Base-by-base conservation (phyloP, 1,140 invertebrate genomes). In the Drosophila arawakana region DNA sequence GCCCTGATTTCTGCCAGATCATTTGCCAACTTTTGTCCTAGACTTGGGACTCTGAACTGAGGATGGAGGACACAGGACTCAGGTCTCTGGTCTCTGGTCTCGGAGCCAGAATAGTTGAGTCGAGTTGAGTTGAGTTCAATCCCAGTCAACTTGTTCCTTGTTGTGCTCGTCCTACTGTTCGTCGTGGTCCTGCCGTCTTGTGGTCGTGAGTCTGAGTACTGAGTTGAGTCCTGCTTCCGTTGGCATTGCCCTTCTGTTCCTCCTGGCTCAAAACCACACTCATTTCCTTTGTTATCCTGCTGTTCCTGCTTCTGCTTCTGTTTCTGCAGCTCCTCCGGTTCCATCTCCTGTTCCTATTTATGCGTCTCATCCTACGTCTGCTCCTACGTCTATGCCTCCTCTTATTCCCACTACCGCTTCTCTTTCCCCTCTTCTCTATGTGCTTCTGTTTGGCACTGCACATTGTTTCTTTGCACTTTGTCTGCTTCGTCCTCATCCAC, bases 1-100 rank as follows among this genome's bases (percentile, higher is more conserved):
- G 68, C 69, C 73, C 83, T 83, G 83, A 86, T 86, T 86, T 86
- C 80, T 80, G 83, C 80, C 83, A 86, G 84, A 86, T 86, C 83
- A 88, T 86, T 83, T 86, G 83, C 80, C 83, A 88, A 86, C 83
- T 86, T 86, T 76, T 43, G 13, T 25, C 57, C 25, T 2, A 30
- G 25, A 30, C 25, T 30, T 6, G 6, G 25, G 6, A 30, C 25
- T 25, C 2, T 1, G 0, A 25, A 25, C 25, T 25, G 25, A 25
- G 25, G 4, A 25, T 4, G 3, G 4, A 6, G 25, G 25, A 30
- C 25, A 5, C 25, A 0, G 25, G 25, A 30, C 25, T 30, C 25
- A 5, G 25, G 3, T 30, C 25, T 30, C 25, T 0, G 25, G 18
- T 21, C 18, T 30, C 25, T 30, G 25, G 25, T 30, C 25, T 30